Conservation (phyloP, 2,113 vertebrate species). For the Micromys minutus region DNA sequence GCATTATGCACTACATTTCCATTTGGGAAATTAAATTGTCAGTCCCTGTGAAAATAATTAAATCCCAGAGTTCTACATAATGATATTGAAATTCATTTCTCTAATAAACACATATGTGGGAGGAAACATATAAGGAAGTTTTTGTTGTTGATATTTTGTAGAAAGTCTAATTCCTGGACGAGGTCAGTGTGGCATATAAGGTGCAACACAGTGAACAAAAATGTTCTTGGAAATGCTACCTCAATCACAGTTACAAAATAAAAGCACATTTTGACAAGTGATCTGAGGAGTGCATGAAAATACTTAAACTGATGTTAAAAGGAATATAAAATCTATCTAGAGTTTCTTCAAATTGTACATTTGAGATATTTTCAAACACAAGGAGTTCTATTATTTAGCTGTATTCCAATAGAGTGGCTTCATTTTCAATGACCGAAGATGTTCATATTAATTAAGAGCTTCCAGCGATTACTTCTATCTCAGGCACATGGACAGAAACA, state of each 20-base stretch:
- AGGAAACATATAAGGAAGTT: slow-evolving; percentile 39
- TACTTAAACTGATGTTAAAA: not conserved
- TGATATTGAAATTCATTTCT: slow-evolving; percentile 62
- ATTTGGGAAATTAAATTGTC: slow-evolving; percentile 62
- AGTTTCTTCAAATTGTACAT: not conserved
- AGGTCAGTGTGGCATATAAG: slow-evolving; percentile 12
- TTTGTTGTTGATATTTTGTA: slow-evolving; percentile 48
- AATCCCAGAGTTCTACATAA: slow-evolving; percentile 40
- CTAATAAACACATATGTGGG: slow-evolving; percentile 43
- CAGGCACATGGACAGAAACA: not conserved
- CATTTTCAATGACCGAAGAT: not conserved
- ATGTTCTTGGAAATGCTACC: slow-evolving; percentile 23
- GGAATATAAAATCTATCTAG: not conserved
- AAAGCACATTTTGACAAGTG: slow-evolving; percentile 46
- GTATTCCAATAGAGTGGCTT: not conserved
- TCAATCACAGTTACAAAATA: slow-evolving; percentile 37
- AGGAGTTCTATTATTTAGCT: not conserved
- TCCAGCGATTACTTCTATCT: not conserved
- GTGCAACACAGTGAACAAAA: slow-evolving; percentile 30
- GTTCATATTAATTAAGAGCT: not conserved
- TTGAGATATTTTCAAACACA: not conserved
- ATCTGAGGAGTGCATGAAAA: not conserved
- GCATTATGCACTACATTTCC: slow-evolving; percentile 50
- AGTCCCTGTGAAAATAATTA: slow-evolving; percentile 72
- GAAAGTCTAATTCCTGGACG: slow-evolving; percentile 50